Conservation (phyloP, 2,888 invertebrate genomes). For the Caenorhabditis panamensis region DNA sequence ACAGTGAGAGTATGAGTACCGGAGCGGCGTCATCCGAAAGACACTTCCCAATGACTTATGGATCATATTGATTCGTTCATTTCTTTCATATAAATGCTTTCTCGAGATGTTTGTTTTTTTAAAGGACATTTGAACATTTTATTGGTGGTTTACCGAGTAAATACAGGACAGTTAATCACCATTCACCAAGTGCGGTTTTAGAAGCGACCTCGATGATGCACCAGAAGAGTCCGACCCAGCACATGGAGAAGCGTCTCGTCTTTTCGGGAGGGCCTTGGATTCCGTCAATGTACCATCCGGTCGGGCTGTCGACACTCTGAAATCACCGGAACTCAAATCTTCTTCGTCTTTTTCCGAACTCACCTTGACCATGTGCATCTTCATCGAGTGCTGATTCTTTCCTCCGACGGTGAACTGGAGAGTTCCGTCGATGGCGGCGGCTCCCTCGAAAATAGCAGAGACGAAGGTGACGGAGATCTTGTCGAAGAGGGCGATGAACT, state of each 20-base stretch:
- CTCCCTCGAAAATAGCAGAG: background rate
- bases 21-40: slow-evolving; percentile 38
- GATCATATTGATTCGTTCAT: slow-evolving; percentile 41
- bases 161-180: background rate
- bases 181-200: background rate
- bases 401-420: background rate
- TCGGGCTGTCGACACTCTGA: background rate
- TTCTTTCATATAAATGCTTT: background rate
- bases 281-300: background rate
- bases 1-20: slow-evolving; percentile 50
- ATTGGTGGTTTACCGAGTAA: no score
- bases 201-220: background rate
- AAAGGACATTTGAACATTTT: no score
- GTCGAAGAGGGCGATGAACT: no score
- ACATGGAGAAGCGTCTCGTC: background rate
- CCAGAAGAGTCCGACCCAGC: background rate
- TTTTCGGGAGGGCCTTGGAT: background rate
- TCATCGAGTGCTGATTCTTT: background rate
- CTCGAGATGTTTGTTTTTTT: background rate
- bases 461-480: background rate
- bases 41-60: slow-evolving; percentile 26
- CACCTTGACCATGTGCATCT: background rate
- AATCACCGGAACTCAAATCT: background rate
- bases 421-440: background rate
- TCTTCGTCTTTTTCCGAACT: background rate